Evolutionary conservation across 2,113 vertebrate species (phyloP).

Genomic region (Bombycilla garrulus): DNA sequence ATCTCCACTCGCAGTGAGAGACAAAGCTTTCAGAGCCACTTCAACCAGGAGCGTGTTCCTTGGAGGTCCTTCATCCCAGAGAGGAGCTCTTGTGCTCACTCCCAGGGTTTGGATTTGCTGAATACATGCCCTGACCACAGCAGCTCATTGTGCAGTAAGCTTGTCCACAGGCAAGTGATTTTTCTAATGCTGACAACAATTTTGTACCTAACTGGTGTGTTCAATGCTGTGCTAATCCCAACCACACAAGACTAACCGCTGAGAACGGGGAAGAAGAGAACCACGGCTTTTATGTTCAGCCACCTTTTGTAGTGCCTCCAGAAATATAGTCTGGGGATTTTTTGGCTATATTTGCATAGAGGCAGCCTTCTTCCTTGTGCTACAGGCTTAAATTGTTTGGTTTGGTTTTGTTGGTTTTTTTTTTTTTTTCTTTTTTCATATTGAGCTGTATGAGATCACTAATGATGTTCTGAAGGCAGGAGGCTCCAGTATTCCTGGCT

Average conservation of each 20-base stretch:
- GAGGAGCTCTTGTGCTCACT: neutral
- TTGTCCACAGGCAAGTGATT: neutral
- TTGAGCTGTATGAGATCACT: neutral
- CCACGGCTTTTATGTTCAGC: neutral
- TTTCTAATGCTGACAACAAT: conserved; percentile 7
- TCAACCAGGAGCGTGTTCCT: fast-evolving
- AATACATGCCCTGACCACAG: neutral
- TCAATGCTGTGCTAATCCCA: neutral
- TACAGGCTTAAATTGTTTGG: neutral
- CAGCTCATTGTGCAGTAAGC: neutral
- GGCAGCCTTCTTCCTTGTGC: neutral
- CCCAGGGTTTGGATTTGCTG: neutral
- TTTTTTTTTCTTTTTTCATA: neutral
- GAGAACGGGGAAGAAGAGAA: neutral
- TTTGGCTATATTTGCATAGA: neutral
- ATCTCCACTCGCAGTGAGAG: neutral
- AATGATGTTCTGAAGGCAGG: neutral
- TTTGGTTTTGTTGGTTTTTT: neutral
- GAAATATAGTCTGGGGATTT: neutral
- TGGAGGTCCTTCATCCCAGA: neutral
- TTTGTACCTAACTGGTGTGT: neutral
- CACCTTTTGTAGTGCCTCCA: neutral
- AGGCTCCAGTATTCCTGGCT: neutral
- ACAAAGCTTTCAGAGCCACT: neutral
- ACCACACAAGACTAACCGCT: neutral